phyloP scores from a whole-genome alignment of 2,113 vertebrate genomes.

The Hippocampus barbouri region DNA sequence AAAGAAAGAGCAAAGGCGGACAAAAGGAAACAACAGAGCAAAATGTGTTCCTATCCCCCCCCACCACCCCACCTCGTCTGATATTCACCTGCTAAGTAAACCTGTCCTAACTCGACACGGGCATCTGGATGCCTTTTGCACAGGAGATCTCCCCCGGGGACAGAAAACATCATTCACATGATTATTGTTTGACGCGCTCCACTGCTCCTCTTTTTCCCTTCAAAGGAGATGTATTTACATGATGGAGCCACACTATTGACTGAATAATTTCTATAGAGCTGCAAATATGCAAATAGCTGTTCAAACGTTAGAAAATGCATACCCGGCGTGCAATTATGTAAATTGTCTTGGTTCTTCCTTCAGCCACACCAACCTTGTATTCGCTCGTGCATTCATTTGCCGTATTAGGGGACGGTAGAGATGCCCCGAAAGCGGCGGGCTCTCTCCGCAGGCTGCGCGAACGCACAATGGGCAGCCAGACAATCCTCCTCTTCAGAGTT shows the following conservation, averaged over 20 bases:
- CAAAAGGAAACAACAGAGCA: constrained; percentile 15
- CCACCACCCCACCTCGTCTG: constrained; percentile 12
- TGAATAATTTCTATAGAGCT: constrained; percentile 73
- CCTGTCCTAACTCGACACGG: constrained; percentile 46
- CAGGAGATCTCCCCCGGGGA: constrained; percentile 61
- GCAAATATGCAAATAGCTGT: constrained; percentile 70
- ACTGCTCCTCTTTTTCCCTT: constrained; percentile 34
- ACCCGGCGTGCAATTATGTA: constrained; percentile 74
- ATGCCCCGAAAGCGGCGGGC: constrained; percentile 52
- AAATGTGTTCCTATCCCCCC: constrained; percentile 15
- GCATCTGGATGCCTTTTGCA: constrained; percentile 54
- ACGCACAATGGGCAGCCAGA: constrained; percentile 54
- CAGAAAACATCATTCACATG: constrained; percentile 67
- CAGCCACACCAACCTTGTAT: constrained; percentile 70
- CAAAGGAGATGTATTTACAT: constrained; percentile 74
- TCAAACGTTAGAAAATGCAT: constrained; percentile 69
- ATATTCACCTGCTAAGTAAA: constrained; percentile 61
- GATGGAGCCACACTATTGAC: constrained; percentile 67
- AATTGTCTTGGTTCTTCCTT: constrained; percentile 74
- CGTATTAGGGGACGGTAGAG: constrained; percentile 62
- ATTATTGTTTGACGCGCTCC: constrained; percentile 69
- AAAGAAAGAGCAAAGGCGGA: neutral
- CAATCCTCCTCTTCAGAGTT: constrained; percentile 38
- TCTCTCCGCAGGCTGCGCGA: constrained; percentile 56
- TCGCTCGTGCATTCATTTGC: constrained; percentile 75